Percentiles rank a stretch among this genome's conserved stretches.
phyloP scores from a whole-genome alignment of 1,140 invertebrate species.

The Melanaphis sacchari region DNA sequence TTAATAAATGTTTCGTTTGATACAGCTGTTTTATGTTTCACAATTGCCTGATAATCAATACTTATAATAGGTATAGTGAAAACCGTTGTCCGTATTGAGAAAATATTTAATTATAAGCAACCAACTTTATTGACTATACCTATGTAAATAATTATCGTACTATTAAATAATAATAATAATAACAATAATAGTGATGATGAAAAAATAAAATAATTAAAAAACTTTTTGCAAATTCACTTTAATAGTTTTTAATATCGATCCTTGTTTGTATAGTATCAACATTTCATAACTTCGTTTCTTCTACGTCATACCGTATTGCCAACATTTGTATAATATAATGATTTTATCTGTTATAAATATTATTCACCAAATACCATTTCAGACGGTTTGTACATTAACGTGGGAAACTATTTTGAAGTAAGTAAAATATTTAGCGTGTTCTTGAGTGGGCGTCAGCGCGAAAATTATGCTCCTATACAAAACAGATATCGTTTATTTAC shows the following conservation, averaged over 20 bases:
- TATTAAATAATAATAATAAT: not conserved
- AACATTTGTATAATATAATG: not conserved
- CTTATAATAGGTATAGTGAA: not conserved
- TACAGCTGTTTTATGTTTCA: not conserved
- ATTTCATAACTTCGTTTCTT: not conserved
- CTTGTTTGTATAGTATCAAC: not conserved
- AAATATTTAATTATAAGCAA: not conserved
- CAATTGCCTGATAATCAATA: not conserved
- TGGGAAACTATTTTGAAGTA: conserved; percentile 28
- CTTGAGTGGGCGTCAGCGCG: not conserved
- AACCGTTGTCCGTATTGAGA: not conserved
- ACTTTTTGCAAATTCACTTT: not conserved
- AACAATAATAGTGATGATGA: not conserved
- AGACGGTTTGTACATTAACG: not conserved
- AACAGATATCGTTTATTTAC: not conserved
- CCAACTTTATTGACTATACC: not conserved
- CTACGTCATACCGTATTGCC: not conserved
- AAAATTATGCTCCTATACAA: not conserved
- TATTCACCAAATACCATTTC: not conserved
- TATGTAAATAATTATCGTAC: not conserved
- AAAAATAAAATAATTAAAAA: not conserved
- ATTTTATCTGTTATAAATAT: conserved; percentile 4
- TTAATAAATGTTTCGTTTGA: not conserved
- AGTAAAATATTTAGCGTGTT: not conserved
- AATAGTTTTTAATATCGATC: not conserved